A percentile compares a stretch with the other conserved stretches of the same genome.
phyloP scores from a whole-genome alignment of 2,888 invertebrate genomes.

The Diplazon laetatorius region DNA sequence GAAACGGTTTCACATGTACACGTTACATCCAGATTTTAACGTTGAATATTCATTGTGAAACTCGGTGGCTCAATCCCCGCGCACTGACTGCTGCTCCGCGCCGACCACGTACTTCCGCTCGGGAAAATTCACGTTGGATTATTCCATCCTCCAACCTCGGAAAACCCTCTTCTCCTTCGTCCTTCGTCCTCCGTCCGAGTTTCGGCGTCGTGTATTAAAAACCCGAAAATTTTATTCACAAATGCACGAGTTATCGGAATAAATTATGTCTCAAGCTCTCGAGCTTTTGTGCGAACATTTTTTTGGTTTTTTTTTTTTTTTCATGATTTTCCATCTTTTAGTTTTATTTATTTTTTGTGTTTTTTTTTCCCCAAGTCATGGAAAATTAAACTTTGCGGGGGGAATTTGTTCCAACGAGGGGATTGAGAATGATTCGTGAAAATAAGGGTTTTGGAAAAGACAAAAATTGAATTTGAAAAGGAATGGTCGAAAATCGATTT shows the following conservation, averaged over 20 bases:
- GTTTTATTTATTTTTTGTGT: too few relatives aligned
- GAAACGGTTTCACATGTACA: conserved; percentile 26
- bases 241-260: conserved; percentile 4
- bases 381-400: too few relatives aligned
- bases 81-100: background rate
- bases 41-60: conserved; percentile 35
- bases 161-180: too few relatives aligned
- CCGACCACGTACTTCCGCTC: conserved; percentile 19
- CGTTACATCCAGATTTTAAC: conserved; percentile 6
- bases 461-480: too few relatives aligned
- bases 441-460: too few relatives aligned
- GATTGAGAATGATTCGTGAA: too few relatives aligned
- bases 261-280: background rate
- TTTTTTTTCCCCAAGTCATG: too few relatives aligned
- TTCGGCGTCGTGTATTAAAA: background rate
- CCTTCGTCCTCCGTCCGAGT: conserved; percentile 1
- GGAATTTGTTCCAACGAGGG: too few relatives aligned
- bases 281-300: background rate
- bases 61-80: conserved; percentile 13
- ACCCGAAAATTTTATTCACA: conserved; percentile 4
- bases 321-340: background rate
- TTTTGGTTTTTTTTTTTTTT: background rate
- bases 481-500: too few relatives aligned
- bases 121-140: conserved; percentile 21
- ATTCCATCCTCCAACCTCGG: conserved; percentile 19